Evolutionary conservation across 2,888 invertebrate genomes (phyloP), one percentile per base, ranked within the genome.

Genomic region (Leptopilina drosophilae): DNA sequence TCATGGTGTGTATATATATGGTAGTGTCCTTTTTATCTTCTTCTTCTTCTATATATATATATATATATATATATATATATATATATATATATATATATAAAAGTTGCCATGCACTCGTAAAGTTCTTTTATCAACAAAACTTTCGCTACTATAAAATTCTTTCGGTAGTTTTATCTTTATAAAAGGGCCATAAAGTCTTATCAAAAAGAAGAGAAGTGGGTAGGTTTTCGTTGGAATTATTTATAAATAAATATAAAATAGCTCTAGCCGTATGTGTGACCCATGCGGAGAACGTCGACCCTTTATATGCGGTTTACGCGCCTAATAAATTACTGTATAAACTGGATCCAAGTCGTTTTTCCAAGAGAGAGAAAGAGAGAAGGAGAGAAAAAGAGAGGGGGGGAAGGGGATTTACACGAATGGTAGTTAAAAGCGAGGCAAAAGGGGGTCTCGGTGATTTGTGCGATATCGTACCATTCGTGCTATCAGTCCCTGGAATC

Each of bases 241-340:
- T 67, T 14, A 12, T 69, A 64, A 69, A 76, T 77, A 81, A 77
- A 81, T 82, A 80, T 82, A 42, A 42, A 42, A 83, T 77, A 83
- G 81, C 86, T 20, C 86, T 80, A 84, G 1, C 1, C 2, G 2
- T 3, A 3, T 33, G 33, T 33, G 80, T 84, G 86, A 86, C 86
- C 87, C 80, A 83, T 83, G 20, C 20, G 82, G 82, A 81, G 84
- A 84, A 80, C 84, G 84, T 82, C 84, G 85, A 85, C 86, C 85
- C 81, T 82, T 2, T 33, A 33, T 33, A 33, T 33, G 33, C 33
- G 82, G 82, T 88, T 88, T 87, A 86, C 87, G 87, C 86, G 88
- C 86, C 85, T 87, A 88, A 89, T 89, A 89, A 89, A 88, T 88
- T 87, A 87, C 85, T 86, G 88, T 87, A 84, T 84, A 89, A 89